Evolutionary conservation across 2,888 invertebrate species (phyloP).

Genomic region (Eueremaeus valkanovi): DNA sequence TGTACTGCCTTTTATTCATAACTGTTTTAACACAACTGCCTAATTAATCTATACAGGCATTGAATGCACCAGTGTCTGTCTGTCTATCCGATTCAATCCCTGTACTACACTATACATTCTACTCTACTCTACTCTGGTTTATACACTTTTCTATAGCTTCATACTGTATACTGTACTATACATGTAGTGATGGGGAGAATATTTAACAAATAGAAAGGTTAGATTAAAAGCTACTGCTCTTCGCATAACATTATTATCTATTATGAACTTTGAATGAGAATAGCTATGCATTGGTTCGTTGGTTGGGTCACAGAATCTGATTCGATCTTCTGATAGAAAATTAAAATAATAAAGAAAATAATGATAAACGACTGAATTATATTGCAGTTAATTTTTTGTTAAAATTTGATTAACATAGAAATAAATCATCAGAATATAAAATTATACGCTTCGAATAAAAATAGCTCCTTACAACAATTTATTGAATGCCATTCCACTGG

Average conservation of each 20-base stretch:
- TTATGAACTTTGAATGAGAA: neutral
- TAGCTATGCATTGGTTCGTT: neutral
- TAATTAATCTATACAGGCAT: slow-evolving; percentile 30
- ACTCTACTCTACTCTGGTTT: too few relatives aligned
- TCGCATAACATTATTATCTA: neutral
- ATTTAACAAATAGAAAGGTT: slow-evolving; percentile 20
- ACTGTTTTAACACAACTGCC: slow-evolving; percentile 37
- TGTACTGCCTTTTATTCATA: slow-evolving; percentile 31
- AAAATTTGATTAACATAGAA: neutral
- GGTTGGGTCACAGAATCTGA: neutral
- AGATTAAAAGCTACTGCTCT: neutral
- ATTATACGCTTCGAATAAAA: neutral
- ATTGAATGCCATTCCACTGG: neutral
- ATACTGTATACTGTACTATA: too few relatives aligned
- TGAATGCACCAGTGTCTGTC: too few relatives aligned
- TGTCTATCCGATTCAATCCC: too few relatives aligned
- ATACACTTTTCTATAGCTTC: too few relatives aligned
- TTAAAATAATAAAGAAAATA: neutral
- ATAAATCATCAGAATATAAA: slow-evolving; percentile 17
- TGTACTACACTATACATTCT: too few relatives aligned
- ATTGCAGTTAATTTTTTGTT: neutral
- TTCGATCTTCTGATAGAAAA: neutral
- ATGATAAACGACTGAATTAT: slow-evolving; percentile 11
- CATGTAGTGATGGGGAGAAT: too few relatives aligned
- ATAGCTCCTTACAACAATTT: neutral